These are phyloP conservation scores for Sphaerophoria taeniata DNA, from an alignment of 2,888 invertebrate genomes.

Conservation along the genomic window DNA sequence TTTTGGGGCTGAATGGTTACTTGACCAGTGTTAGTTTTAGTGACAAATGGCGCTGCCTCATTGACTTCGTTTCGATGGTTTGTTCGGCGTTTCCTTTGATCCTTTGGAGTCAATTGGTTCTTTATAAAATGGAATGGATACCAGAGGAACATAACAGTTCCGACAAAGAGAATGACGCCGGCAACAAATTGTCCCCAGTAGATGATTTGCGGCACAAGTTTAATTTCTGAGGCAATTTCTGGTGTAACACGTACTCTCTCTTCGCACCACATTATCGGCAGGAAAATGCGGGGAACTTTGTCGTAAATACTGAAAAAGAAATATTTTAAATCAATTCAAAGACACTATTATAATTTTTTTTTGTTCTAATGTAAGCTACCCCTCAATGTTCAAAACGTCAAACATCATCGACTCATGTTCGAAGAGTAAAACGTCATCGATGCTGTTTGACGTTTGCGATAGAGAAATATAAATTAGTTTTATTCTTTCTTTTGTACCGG, in stretches of 20 bases:
- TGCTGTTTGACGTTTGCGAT: no score
- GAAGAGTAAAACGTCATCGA: no score
- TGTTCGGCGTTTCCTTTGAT: conserved; percentile 38
- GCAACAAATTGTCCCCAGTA: conserved; percentile 84
- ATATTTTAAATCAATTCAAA: not conserved
- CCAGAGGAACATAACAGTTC: conserved; percentile 81
- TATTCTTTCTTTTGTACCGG: no score
- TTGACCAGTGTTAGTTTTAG: conserved; percentile 38
- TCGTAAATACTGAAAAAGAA: conserved; percentile 85
- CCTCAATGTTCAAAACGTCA: no score
- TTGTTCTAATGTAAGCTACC: no score
- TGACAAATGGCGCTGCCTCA: conserved; percentile 54
- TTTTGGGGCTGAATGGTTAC: conserved; percentile 53
- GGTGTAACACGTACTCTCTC: conserved; percentile 86
- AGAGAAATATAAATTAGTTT: no score
- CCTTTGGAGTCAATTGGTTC: conserved; percentile 51
- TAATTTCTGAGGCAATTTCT: conserved; percentile 84
- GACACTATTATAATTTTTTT: not conserved
- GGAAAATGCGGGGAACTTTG: conserved; percentile 86
- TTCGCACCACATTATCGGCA: conserved; percentile 92
- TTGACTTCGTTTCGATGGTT: conserved; percentile 42
- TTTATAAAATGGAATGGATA: conserved; percentile 77
- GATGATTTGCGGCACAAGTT: conserved; percentile 84
- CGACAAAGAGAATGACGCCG: conserved; percentile 82
- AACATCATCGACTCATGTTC: no score